Percentiles rank a stretch among this genome's conserved stretches.
These are phyloP conservation scores for Temnothorax longispinosus DNA, from an alignment of 1,140 invertebrate species.

Conservation along the genomic window DNA sequence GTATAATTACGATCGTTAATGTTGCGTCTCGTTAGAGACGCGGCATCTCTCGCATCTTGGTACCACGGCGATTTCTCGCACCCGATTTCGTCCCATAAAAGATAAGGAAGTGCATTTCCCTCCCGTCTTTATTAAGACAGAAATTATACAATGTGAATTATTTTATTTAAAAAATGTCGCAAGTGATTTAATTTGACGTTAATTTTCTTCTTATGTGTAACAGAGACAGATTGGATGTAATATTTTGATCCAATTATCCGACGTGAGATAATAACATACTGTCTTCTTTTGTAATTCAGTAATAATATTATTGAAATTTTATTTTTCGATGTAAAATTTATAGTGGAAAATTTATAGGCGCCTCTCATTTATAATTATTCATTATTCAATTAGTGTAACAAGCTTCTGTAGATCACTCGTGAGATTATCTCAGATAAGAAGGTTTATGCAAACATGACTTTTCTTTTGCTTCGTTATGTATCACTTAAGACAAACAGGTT, in stretches of 20 bases:
- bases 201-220: neutral
- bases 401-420: neutral
- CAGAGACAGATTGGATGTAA: neutral
- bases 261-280: neutral
- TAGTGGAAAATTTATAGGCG: neutral
- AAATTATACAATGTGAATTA: neutral
- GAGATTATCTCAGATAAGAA: neutral
- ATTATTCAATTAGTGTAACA: conserved; percentile 45
- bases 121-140: neutral
- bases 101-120: neutral
- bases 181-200: neutral
- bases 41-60: neutral
- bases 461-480: conserved; percentile 26
- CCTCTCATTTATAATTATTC: neutral
- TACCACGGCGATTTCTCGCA: conserved; percentile 11
- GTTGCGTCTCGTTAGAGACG: conserved; percentile 45
- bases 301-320: neutral
- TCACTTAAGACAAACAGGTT: conserved; percentile 25
- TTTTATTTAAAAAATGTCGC: conserved; percentile 9
- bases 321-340: neutral
- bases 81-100: neutral
- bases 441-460: conserved; percentile 7
- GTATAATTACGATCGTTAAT: conserved; percentile 57
- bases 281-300: neutral
- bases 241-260: conserved; percentile 4